A percentile compares a stretch with the other conserved stretches of the same genome.
Conservation (phyloP, 1,140 invertebrate species). For the Procambarus clarkii region DNA sequence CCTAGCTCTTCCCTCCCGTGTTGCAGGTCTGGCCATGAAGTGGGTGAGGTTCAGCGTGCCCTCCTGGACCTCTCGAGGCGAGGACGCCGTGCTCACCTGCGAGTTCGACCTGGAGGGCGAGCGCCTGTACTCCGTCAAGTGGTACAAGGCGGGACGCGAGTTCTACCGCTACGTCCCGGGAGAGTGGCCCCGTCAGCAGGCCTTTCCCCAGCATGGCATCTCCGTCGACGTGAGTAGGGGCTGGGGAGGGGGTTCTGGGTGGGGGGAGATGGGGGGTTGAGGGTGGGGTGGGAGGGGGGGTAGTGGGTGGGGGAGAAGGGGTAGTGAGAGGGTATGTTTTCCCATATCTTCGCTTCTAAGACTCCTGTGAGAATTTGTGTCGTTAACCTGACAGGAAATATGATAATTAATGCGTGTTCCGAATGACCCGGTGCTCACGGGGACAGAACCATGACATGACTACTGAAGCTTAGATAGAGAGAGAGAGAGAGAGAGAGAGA, state of each 20-base stretch:
- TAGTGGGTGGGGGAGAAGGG: no score
- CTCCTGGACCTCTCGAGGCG: conserved; percentile 60
- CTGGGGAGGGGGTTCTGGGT: background rate
- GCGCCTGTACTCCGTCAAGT: conserved; percentile 76
- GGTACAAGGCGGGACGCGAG: conserved; percentile 77
- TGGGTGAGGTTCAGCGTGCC: conserved; percentile 71
- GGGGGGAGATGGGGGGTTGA: background rate
- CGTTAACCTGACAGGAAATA: no score
- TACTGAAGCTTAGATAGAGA: no score
- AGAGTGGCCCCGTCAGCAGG: conserved; percentile 83
- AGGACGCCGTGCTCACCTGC: conserved; percentile 74
- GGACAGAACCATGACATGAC: no score
- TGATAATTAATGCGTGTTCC: no score
- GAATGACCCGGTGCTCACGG: no score
- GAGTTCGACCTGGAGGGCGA: conserved; percentile 76
- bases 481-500: background rate
- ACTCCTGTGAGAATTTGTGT: no score
- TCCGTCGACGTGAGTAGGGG: conserved; percentile 84
- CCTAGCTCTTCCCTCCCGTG: no score
- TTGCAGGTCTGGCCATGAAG: conserved; percentile 52
- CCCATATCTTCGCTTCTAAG: no score
- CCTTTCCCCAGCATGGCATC: conserved; percentile 83
- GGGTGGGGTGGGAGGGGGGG: background rate
- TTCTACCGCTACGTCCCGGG: conserved; percentile 83
- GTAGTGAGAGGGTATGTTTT: no score